Conservation (phyloP, 2,888 invertebrate species). For the Ceriagrion tenellum region DNA sequence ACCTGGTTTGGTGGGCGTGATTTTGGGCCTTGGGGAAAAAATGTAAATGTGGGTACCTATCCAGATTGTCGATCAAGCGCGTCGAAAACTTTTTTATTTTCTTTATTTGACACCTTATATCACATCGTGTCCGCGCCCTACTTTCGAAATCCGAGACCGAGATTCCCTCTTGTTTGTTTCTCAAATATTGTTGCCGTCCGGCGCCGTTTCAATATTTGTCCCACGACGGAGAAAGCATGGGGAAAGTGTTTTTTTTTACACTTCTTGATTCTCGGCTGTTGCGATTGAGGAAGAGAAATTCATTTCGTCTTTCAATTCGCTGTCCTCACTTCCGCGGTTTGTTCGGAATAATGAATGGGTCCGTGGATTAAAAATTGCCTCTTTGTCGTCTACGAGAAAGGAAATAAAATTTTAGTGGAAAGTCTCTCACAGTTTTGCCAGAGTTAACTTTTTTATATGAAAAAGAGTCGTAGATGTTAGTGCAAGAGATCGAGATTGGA, state of each 20-base stretch:
- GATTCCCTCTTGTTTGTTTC: neutral
- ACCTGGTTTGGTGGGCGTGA: neutral
- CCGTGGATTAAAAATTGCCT: neutral
- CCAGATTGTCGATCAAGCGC: neutral
- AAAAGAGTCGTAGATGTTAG: neutral
- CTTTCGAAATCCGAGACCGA: neutral
- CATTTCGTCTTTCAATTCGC: neutral
- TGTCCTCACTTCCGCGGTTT: neutral
- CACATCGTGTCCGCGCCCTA: neutral
- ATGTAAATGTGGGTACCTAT: neutral
- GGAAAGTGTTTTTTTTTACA: neutral
- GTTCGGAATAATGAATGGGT: neutral
- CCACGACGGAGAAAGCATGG: slow-evolving; percentile 1
- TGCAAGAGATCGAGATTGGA: neutral
- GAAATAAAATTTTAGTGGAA: neutral
- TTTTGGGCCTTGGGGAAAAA: neutral
- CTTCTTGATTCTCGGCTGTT: neutral
- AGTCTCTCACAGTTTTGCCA: neutral
- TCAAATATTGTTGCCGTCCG: neutral
- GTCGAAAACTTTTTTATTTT: neutral
- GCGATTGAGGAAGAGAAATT: neutral
- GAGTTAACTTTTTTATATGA: neutral
- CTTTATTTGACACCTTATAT: neutral
- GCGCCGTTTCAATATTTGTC: neutral
- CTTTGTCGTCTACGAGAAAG: neutral